Evolutionary conservation across 2,113 vertebrate genomes (phyloP).

Genomic region (Mastomys natalensis): DNA sequence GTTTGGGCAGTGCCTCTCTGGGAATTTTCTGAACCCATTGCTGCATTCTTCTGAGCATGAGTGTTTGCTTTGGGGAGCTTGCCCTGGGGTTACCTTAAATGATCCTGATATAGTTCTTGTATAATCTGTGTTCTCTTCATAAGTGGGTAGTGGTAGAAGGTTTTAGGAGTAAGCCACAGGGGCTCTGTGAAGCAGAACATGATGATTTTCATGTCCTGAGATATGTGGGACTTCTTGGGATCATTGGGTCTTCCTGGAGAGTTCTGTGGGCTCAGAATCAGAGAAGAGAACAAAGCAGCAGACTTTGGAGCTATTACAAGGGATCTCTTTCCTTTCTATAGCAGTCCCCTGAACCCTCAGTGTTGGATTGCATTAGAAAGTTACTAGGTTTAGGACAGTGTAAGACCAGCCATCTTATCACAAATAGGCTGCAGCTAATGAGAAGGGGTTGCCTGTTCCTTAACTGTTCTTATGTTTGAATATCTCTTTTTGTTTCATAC

Average conservation of each 20-base stretch:
- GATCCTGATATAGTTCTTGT: not conserved
- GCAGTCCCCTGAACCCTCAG: not conserved
- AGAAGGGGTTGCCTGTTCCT: not conserved
- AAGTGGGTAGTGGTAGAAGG: too few relatives aligned
- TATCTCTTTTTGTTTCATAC: not conserved
- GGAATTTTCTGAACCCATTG: accelerated
- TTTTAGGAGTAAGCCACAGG: not conserved
- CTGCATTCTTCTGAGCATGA: too few relatives aligned
- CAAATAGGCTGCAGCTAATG: not conserved
- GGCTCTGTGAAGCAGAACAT: not conserved
- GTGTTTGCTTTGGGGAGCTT: not conserved
- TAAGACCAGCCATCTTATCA: not conserved
- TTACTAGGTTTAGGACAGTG: too few relatives aligned
- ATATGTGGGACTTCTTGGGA: not conserved
- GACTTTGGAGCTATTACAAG: too few relatives aligned
- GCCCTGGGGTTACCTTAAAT: not conserved
- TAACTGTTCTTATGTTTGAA: not conserved
- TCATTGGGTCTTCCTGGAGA: not conserved
- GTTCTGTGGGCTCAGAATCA: not conserved
- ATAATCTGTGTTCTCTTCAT: not conserved
- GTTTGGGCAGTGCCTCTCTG: not conserved
- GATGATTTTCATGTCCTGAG: too few relatives aligned
- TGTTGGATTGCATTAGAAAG: not conserved
- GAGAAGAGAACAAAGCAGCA: not conserved
- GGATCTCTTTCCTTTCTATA: not conserved